Percentiles rank a stretch among this genome's conserved stretches.
phyloP scores from a whole-genome alignment of 2,113 vertebrate genomes.

The Ammospiza caudacuta region DNA sequence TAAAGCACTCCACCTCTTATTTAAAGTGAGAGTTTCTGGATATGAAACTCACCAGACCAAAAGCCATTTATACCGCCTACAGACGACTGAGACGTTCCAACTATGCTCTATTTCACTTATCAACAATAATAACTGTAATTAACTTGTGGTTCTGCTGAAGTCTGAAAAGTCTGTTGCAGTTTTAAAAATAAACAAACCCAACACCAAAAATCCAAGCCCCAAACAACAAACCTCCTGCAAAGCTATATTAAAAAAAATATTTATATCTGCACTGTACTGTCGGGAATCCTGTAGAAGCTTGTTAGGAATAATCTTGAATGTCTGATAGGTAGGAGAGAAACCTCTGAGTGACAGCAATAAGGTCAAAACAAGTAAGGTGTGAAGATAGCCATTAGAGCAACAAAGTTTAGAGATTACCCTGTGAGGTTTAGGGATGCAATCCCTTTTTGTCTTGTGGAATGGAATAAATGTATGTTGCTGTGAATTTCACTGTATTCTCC shows the following conservation, averaged over 20 bases:
- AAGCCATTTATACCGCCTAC: neutral
- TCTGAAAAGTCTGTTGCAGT: neutral
- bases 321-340: neutral
- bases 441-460: neutral
- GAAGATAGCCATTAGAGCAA: neutral
- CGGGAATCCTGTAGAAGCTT: neutral
- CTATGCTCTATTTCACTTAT: neutral
- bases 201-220: neutral
- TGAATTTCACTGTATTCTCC: neutral
- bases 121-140: neutral
- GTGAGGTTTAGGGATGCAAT: neutral
- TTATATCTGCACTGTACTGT: neutral
- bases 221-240: neutral
- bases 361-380: neutral
- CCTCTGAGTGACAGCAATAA: neutral
- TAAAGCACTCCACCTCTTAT: neutral
- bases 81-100: neutral
- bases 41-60: neutral
- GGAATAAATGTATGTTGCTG: neutral
- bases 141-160: neutral
- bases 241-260: neutral
- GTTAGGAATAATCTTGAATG: neutral
- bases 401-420: neutral
- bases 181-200: neutral
- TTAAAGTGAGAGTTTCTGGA: conserved; percentile 9